These are phyloP conservation scores for Mimachlamys varia DNA, from an alignment of 2,888 invertebrate genomes.

Conservation along the genomic window DNA sequence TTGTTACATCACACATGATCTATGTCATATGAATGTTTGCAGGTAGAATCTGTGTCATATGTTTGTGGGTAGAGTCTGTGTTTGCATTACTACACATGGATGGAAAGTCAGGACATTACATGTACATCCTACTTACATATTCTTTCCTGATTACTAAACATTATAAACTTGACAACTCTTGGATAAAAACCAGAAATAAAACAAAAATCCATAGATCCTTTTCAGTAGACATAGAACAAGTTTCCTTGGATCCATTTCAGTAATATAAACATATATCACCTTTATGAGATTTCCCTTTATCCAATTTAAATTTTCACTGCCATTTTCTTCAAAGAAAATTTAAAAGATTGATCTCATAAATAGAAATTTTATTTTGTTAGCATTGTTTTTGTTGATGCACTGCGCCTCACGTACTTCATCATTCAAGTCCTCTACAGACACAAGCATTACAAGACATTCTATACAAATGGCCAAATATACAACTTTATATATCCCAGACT, in stretches of 20 bases:
- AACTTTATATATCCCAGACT: neutral
- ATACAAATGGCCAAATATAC: neutral
- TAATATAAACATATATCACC: neutral
- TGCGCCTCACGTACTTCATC: neutral
- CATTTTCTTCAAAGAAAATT: neutral
- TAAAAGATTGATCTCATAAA: neutral
- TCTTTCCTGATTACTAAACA: neutral
- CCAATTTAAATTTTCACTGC: neutral
- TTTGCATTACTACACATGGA: neutral
- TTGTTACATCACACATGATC: constrained; percentile 28
- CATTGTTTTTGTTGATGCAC: neutral
- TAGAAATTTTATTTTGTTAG: neutral
- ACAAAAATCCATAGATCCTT: neutral
- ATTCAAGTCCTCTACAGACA: neutral
- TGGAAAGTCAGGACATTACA: neutral
- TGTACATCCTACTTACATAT: neutral
- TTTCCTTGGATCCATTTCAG: neutral
- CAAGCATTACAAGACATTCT: neutral
- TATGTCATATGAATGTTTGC: neutral
- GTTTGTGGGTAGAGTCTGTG: neutral
- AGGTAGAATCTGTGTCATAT: constrained; percentile 19
- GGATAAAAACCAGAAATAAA: neutral
- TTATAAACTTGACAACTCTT: too few relatives aligned
- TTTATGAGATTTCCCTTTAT: constrained; percentile 16
- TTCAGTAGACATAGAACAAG: neutral